Percentiles rank a stretch among this genome's conserved stretches.
These are phyloP conservation scores for Nycticorax nycticorax DNA, from an alignment of 2,113 vertebrate species.

Conservation along the genomic window DNA sequence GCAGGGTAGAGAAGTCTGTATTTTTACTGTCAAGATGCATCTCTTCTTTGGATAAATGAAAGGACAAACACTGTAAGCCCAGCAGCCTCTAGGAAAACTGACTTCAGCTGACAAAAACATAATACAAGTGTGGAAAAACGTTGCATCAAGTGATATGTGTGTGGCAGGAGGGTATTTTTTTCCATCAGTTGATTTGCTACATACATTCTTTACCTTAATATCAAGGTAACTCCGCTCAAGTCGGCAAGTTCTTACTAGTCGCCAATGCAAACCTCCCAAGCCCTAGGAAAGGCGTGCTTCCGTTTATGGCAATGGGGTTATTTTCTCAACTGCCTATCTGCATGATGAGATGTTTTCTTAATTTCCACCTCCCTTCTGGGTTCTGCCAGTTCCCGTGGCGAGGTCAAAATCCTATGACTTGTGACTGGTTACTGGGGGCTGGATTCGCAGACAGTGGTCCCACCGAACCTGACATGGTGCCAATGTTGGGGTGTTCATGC, in stretches of 20 bases:
- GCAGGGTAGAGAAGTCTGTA: background rate
- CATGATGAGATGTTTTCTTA: background rate
- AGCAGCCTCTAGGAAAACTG: background rate
- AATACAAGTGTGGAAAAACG: background rate
- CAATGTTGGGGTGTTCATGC: rapidly evolving
- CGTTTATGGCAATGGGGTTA: rapidly evolving
- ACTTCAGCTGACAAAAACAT: background rate
- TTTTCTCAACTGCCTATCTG: background rate
- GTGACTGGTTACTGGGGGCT: background rate
- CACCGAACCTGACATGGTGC: background rate
- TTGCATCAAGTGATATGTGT: background rate
- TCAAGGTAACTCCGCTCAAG: background rate
- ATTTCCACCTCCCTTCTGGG: background rate
- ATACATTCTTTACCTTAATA: background rate
- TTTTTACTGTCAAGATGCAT: background rate
- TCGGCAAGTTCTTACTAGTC: background rate
- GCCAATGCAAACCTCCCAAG: background rate
- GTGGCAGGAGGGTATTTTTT: background rate
- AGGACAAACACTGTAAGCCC: background rate
- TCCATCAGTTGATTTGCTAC: background rate
- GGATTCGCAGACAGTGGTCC: background rate
- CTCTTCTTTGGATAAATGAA: background rate
- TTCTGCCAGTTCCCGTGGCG: background rate
- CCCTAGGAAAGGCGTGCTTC: background rate
- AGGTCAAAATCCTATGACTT: background rate